Base-by-base conservation (phyloP, 2,797 vertebrate genomes). In the Xenops minutus region DNA sequence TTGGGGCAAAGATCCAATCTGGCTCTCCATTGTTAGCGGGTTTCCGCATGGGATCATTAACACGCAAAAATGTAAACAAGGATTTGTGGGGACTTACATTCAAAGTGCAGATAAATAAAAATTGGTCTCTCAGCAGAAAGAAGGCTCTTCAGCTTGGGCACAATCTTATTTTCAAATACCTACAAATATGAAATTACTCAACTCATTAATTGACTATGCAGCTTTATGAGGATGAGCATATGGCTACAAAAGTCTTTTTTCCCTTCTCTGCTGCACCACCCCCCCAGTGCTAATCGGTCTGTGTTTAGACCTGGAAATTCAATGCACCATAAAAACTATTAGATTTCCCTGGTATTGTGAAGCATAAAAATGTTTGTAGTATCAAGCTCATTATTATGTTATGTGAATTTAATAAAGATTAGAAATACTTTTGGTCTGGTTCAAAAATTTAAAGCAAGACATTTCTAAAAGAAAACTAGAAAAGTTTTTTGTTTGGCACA, bases 251-350 rank as follows among this genome's bases (percentile, higher is more conserved):
- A 88, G 61, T 81, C 20, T 78, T 81, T 67, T 74, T 49, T 86
- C 30, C 30, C 48, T 87, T 96, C 30, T 71, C 68, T 92, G 87
- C 68, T 73, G 43, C 39, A 43, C 51, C 0, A 1, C 12, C 16
- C 21, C 13, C 20, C 1, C 51, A 9, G 14, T 78, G 62, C 51
- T 75, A 85, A 85, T 92, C 93, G 76, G 73, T 77, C 92, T 94
- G 66, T 92, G 49, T 88, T 89, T 88, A 93, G 78, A 92, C 89
- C 91, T 92, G 88, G 76, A 91, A 96, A 93, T 90, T 85, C 90
- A 95, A 88, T 79, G 86, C 88, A 93, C 88, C 90, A 79, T 95
- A 86, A 94, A 89, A 96, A 69, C 36, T 52, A 59, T 66, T 55
- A 88, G 43, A 94, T 66, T 86, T 66, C 81, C 76, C 63, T 83